Conservation (phyloP, 2,113 vertebrate species). For the Phylloscopus trochilus region DNA sequence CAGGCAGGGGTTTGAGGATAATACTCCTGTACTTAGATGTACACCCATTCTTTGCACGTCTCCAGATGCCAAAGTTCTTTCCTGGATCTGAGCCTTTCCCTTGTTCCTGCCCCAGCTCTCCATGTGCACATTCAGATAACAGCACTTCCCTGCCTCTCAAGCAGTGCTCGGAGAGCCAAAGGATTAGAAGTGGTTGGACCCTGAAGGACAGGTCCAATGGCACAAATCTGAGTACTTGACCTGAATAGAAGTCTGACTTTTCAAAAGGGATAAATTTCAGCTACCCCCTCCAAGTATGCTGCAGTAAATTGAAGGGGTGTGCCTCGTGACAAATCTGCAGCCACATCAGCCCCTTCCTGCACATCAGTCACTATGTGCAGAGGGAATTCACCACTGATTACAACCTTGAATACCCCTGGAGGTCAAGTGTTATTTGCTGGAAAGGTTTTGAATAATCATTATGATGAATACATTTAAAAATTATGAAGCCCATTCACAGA, state of each 20-base stretch:
- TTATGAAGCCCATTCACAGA: not conserved
- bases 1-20: not conserved
- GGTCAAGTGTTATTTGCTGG: not conserved
- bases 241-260: not conserved
- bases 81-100: not conserved
- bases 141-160: not conserved
- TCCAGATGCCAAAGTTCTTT: not conserved
- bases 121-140: not conserved
- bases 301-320: not conserved
- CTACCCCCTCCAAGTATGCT: not conserved
- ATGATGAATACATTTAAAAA: not conserved
- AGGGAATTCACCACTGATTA: not conserved
- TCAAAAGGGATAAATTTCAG: not conserved
- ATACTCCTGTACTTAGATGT: not conserved
- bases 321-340: not conserved
- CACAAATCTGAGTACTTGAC: not conserved
- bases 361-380: not conserved
- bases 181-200: not conserved
- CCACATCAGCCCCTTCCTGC: not conserved
- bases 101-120: not conserved
- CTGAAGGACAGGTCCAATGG: not conserved
- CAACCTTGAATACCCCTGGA: not conserved
- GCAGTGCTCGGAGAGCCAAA: not conserved
- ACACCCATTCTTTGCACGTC: fast-evolving
- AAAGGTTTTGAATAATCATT: not conserved